phyloP scores from a whole-genome alignment of 2,797 vertebrate species.

The Trachops cirrhosus region DNA sequence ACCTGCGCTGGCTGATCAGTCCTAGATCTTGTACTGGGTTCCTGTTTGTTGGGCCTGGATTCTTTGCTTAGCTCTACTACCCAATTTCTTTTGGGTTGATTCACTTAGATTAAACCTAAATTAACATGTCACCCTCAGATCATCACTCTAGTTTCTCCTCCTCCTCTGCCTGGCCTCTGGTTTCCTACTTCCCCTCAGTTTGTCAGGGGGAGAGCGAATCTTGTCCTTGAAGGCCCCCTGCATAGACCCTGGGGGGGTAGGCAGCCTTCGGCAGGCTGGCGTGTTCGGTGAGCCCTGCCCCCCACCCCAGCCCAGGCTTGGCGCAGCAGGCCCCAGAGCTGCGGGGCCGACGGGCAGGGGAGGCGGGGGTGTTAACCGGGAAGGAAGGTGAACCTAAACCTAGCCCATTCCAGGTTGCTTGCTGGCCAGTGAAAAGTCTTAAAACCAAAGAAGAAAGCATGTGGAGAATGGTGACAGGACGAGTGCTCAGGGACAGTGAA shows the following conservation, averaged over 20 bases:
- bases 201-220: background rate
- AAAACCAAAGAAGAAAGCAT: background rate
- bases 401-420: background rate
- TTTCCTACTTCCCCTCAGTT: background rate
- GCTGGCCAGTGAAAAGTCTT: background rate
- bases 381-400: background rate
- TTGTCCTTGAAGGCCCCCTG: background rate
- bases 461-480: background rate
- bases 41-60: background rate
- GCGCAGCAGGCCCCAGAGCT: background rate
- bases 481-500: rapidly evolving
- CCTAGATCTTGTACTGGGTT: background rate
- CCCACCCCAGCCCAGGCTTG: background rate
- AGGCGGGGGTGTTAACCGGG: background rate
- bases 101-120: background rate
- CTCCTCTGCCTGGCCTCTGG: background rate
- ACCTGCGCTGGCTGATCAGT: rapidly evolving
- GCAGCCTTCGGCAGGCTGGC: background rate
- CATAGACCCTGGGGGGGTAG: background rate
- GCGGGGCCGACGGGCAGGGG: background rate
- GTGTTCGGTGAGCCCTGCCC: no score
- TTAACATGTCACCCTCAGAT: background rate
- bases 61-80: background rate
- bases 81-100: background rate
- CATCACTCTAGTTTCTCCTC: background rate